Conservation (phyloP, 53 echinoderm and acorn worm genomes). For the Apostichopus leukothele region DNA sequence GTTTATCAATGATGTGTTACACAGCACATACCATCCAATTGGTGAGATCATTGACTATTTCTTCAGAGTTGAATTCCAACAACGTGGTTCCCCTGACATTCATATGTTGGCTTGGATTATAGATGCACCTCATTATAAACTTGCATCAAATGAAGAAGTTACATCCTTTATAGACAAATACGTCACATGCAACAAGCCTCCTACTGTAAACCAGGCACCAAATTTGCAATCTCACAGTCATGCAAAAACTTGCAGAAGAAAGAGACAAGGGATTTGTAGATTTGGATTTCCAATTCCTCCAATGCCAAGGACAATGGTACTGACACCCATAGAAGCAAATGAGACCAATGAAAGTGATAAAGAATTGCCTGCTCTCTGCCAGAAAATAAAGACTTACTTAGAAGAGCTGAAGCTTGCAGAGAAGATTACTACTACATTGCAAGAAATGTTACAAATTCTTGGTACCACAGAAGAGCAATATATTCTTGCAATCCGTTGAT, state of each 20-base stretch:
- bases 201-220: neutral
- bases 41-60: conserved; percentile 51
- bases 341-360: neutral
- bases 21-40: conserved; percentile 29
- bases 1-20: conserved; percentile 30
- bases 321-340: conserved; percentile 45
- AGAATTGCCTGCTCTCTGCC: neutral
- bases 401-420: conserved; percentile 35
- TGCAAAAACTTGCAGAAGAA: conserved; percentile 19
- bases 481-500: conserved; percentile 31
- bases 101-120: conserved; percentile 43
- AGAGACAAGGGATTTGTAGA: neutral
- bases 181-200: conserved; percentile 11
- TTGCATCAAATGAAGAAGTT: neutral
- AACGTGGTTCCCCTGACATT: conserved; percentile 47
- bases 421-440: neutral
- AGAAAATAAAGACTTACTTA: conserved; percentile 17
- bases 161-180: conserved; percentile 47
- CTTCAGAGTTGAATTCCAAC: conserved; percentile 51
- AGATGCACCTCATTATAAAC: conserved; percentile 33
- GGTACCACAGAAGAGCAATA: conserved; percentile 47
- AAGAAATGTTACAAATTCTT: neutral
- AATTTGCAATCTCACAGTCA: conserved; percentile 30
- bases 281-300: conserved; percentile 23
- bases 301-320: conserved; percentile 27